Percentiles rank a stretch among this genome's conserved stretches.
Evolutionary conservation across 2,113 vertebrate genomes (phyloP).

Genomic region (Clarias macrocephalus): DNA sequence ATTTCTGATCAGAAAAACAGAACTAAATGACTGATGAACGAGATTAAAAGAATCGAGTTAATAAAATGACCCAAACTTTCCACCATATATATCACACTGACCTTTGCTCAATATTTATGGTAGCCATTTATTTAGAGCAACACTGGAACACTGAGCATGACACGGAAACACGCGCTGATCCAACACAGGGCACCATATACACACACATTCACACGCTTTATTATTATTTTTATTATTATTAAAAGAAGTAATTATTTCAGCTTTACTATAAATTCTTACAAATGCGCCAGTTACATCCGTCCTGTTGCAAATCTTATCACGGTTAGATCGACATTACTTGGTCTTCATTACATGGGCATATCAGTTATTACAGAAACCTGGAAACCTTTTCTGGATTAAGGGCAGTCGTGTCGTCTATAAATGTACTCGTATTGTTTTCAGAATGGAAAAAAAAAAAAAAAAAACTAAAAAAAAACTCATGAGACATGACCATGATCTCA

Average conservation of each 20-base stretch:
- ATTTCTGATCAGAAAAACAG: too few species aligned
- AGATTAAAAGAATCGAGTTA: too few species aligned
- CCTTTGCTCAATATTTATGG: neutral
- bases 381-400: neutral
- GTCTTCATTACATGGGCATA: constrained; percentile 25
- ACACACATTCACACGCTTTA: neutral
- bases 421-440: constrained; percentile 42
- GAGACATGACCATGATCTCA: neutral
- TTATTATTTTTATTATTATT: neutral
- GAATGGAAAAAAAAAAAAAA: neutral
- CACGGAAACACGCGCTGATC: neutral
- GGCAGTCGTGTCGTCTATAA: neutral
- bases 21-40: too few species aligned
- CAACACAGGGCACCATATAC: neutral
- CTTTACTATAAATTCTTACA: neutral
- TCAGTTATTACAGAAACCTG: neutral
- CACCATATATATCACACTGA: too few species aligned
- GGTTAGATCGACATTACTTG: neutral
- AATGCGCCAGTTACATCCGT: neutral
- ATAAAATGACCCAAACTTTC: too few species aligned
- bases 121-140: neutral
- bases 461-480: too few species aligned
- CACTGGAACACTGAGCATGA: neutral
- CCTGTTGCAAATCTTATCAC: neutral
- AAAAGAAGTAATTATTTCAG: neutral